Evolutionary conservation across 2,113 vertebrate genomes (phyloP), one percentile per base, ranked within the genome.

Genomic region (Balaenoptera acutorostrata): DNA sequence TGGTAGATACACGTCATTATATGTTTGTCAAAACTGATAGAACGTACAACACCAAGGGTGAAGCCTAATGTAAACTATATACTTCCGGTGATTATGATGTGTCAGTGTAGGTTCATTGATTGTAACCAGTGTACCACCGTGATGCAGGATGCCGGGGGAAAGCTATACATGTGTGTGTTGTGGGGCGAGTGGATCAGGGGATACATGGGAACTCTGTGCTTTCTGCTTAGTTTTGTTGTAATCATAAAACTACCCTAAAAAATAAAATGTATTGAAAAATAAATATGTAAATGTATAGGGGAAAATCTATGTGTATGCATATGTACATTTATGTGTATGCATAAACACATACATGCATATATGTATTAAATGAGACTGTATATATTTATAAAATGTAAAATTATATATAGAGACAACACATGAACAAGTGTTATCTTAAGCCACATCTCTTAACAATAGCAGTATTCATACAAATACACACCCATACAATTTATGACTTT

Each of bases 181-280:
- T 49, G 33, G 33, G 17, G 0, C 6, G 64, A 33, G 8, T n/a
- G n/a, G 17, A 46, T 66, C 17, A 18, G 15, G 1, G 17, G 1
- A 21, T 18, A 59, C 52, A 27, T 46, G 18, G 17, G 68, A 91
- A 57, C 33, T 80, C 7, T 52, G 20, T 77, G 41, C 3, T 63
- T 61, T 61, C 14, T 46, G 25, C 23, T 90, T 10, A 75, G 8
- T 88, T 84, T 64, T 71, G 20, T 6, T 78, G 5, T n/a, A 39
- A 88, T 29, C 31, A 10, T 77, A 87, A 83, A 74, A 55, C 31
- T 71, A 8, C 36, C n/a, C 21, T 57, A 52, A 88, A 63, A 88
- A 63, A 33, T 23, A 82, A 85, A 44, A 4, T 36, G 23, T 25
- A 78, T 29, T 77, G 59, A 89, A 61, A 82, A 29, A 52, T 90